Base-by-base conservation (phyloP, 2,113 vertebrate genomes). In the Engraulis encrasicolus region DNA sequence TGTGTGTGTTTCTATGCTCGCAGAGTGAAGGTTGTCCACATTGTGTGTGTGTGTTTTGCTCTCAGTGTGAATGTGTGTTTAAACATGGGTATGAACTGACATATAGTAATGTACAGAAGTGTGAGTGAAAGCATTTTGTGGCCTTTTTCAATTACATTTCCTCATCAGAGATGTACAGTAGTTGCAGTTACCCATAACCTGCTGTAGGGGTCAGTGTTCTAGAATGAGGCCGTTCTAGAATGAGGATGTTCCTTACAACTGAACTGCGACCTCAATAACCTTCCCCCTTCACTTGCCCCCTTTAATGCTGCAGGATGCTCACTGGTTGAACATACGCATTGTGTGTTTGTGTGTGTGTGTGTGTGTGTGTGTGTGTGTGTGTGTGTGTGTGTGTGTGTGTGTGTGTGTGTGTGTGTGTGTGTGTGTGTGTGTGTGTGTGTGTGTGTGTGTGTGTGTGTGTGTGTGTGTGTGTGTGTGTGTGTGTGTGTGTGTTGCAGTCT, bases 201-300 rank as follows among this genome's bases (percentile, higher is more conserved):
- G 23, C 83, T 86, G 52, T 81, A 86, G 85, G 83, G 77, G 83
- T 83, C 58, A 38, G 7, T 82, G 50, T 71, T n/a, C 80, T 79
- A 7, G 49, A n/a, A n/a, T n/a, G n/a, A n/a, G n/a, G 15, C 84
- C 19, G 31, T 61, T n/a, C 6, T 6, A 23, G 54, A 23, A 3
- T 12, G 58, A 66, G 9, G 58, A 66, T 27, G 9, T 66, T 27
- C 0, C 58, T 66, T 31, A 66, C 23, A 66, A 14, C 12, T 7
- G 23, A 66, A 23, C 31, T 31, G 38, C 58, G 80, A 40, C 50
- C 49, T 78, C 18, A 52, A 50, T 6, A 52, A 78, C n/a, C 50
- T 23, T 17, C 77, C 74, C 48, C 38, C 77, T 45, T 40, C 83
- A n/a, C n/a, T n/a, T 82, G 36, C 23, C 34, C 52, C 84, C 84